Conservation (phyloP, 1,140 invertebrate genomes). For the Drosophila leontia region DNA sequence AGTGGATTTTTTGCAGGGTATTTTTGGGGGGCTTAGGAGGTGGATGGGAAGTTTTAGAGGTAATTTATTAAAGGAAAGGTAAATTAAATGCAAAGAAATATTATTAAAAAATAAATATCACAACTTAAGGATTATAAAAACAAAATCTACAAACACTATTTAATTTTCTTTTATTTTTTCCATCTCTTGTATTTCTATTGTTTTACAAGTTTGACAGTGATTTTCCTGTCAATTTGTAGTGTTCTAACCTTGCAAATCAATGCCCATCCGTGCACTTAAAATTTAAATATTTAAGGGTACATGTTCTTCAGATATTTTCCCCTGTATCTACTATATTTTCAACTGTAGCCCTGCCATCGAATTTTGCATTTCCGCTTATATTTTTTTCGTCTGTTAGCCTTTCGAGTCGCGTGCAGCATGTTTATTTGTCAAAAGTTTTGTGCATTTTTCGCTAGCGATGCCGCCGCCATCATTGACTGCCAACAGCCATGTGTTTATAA, state of each 20-base stretch:
- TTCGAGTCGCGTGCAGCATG: slow-evolving; percentile 73
- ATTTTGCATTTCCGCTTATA: slow-evolving; percentile 1
- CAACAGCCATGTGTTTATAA: slow-evolving; percentile 75
- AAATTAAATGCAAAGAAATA: no score
- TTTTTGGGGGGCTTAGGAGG: background rate
- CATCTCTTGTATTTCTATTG: no score
- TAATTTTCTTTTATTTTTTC: no score
- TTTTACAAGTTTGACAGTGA: background rate
- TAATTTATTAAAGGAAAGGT: no score
- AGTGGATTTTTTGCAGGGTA: background rate
- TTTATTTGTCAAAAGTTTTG: slow-evolving; percentile 81
- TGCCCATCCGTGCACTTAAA: background rate
- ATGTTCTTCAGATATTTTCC: no score
- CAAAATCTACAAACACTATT: background rate
- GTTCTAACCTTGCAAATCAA: background rate
- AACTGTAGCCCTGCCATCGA: slow-evolving; percentile 2
- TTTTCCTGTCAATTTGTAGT: background rate
- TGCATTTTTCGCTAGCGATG: slow-evolving; percentile 33
- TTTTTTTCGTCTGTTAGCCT: background rate
- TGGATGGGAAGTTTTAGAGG: background rate
- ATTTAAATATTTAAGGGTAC: background rate
- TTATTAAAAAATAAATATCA: no score
- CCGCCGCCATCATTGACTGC: slow-evolving; percentile 39
- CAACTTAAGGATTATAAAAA: no score
- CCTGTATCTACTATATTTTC: background rate